Percentiles rank a stretch among this genome's conserved stretches.
These are phyloP conservation scores for Falcaria lacertinaria DNA, from an alignment of 2,888 invertebrate species.

Conservation along the genomic window DNA sequence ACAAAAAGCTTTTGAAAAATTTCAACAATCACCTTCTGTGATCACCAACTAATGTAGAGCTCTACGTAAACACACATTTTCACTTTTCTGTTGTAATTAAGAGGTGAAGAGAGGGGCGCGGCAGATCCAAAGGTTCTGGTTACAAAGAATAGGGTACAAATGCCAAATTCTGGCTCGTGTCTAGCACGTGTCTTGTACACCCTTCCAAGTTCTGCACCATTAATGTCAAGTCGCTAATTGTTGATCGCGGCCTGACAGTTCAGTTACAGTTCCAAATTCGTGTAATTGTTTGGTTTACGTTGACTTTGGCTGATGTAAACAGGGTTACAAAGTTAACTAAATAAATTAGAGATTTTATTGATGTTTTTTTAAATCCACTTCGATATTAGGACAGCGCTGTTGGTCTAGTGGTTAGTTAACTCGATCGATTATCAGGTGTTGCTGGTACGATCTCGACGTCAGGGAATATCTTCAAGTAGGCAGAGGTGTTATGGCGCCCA, in stretches of 20 bases:
- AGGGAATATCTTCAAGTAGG: too few species aligned
- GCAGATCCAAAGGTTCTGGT: constrained; percentile 15
- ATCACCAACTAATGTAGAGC: neutral
- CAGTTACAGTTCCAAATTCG: constrained; percentile 12
- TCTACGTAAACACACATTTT: neutral
- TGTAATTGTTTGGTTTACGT: constrained; percentile 10
- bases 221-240: constrained; percentile 64
- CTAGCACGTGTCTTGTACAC: constrained; percentile 48
- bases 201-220: constrained; percentile 55
- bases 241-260: constrained; percentile 48
- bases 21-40: neutral
- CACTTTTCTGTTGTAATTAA: neutral
- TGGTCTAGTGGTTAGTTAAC: too few species aligned
- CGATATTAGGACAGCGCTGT: too few species aligned
- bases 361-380: too few species aligned
- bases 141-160: constrained; percentile 30
- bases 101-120: neutral
- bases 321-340: too few species aligned
- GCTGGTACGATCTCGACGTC: too few species aligned
- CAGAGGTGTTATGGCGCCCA: too few species aligned
- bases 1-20: neutral
- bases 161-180: constrained; percentile 52
- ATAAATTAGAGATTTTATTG: too few species aligned
- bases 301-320: constrained; percentile 2
- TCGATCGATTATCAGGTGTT: too few species aligned